Conservation (phyloP, 2,888 invertebrate genomes). For the Cheilosia grossa region DNA sequence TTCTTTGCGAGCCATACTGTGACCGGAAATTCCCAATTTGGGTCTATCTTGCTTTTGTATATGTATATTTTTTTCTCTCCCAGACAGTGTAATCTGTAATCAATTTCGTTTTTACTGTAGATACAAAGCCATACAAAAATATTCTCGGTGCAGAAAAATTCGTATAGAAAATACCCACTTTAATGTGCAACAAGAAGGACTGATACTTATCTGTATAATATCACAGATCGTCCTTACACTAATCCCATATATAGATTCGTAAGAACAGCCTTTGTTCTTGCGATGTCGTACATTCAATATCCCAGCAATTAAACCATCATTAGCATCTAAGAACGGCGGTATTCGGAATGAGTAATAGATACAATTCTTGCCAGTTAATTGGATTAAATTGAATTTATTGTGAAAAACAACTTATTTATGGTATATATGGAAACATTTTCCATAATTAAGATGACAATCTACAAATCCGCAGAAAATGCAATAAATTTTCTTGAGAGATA, state of each 20-base stretch:
- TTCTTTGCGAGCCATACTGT: constrained; percentile 3
- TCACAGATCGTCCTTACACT: not conserved
- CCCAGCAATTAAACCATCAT: constrained; percentile 42
- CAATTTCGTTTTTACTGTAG: not conserved
- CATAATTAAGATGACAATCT: not conserved
- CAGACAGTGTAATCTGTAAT: constrained; percentile 33
- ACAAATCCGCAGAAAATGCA: constrained; percentile 33
- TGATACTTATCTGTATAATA: not conserved
- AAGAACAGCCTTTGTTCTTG: not conserved
- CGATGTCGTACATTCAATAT: not conserved
- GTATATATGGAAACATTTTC: not conserved
- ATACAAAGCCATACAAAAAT: too few species aligned
- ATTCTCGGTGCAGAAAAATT: not conserved
- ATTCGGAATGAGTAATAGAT: constrained; percentile 47
- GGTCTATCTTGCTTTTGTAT: constrained; percentile 17
- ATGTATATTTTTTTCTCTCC: constrained; percentile 16
- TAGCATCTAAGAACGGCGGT: constrained; percentile 10
- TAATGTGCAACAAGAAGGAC: not conserved
- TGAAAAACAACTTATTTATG: constrained; percentile 11
- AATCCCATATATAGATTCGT: not conserved
- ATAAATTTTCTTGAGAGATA: constrained; percentile 55
- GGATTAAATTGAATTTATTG: constrained; percentile 62
- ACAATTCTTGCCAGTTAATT: constrained; percentile 58
- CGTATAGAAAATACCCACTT: not conserved
- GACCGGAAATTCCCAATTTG: constrained; percentile 10